Conservation (phyloP, 1,140 invertebrate genomes). For the Meloidogyne chitwoodi region DNA sequence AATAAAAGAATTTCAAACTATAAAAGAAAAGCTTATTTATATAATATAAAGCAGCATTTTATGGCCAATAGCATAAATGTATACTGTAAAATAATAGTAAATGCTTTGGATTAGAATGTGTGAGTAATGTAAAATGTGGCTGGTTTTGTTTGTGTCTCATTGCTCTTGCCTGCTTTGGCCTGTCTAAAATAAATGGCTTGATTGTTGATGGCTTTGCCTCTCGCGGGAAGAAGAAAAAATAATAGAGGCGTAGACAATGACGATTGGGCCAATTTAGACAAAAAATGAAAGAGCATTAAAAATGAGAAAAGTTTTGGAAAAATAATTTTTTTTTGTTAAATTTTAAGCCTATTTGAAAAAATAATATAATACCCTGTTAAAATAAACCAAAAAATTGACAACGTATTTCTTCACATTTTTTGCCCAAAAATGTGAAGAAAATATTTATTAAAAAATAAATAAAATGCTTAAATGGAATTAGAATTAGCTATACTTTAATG, state of each 20-base stretch:
- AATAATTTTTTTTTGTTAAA: background rate
- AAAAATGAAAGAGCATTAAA: background rate
- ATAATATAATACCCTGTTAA: background rate
- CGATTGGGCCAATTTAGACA: background rate
- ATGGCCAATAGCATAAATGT: background rate
- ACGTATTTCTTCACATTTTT: no score
- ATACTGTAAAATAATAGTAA: background rate
- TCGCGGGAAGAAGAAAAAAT: background rate
- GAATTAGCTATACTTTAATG: no score
- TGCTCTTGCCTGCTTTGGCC: background rate
- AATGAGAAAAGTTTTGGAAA: background rate
- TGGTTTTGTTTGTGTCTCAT: background rate
- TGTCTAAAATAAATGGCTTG: background rate
- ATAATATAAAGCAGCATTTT: background rate
- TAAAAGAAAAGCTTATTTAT: no score
- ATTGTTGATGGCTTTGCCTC: background rate
- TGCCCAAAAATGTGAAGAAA: no score
- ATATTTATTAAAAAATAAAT: no score
- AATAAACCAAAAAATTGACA: no score
- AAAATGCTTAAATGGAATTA: no score
- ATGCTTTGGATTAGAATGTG: no score
- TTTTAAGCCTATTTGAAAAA: background rate
- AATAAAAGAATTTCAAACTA: no score
- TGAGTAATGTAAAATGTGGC: no score
- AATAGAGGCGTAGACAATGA: background rate